A percentile compares a stretch with the other conserved stretches of the same genome.
phyloP scores from a whole-genome alignment of 2,888 invertebrate genomes.

The Itoplectis maculator region DNA sequence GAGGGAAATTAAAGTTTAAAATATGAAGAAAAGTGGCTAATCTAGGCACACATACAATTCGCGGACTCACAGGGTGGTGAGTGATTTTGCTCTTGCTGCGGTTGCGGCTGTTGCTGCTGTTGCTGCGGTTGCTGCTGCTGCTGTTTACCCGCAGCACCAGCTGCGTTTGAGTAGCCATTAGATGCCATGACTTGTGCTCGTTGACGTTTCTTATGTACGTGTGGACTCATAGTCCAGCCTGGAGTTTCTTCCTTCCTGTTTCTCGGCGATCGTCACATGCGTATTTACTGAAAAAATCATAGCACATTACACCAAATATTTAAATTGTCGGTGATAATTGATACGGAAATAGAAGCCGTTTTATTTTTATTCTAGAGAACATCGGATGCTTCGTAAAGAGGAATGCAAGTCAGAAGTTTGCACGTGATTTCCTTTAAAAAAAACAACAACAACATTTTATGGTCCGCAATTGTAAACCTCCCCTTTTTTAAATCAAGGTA shows the following conservation, averaged over 20 bases:
- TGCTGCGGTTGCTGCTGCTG: slow-evolving; percentile 72
- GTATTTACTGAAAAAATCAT: slow-evolving; percentile 69
- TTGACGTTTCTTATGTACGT: slow-evolving; percentile 85
- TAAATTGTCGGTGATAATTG: slow-evolving; percentile 24
- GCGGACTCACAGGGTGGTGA: slow-evolving; percentile 84
- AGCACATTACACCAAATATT: slow-evolving; percentile 41
- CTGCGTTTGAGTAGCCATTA: slow-evolving; percentile 79
- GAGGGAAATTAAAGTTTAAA: slow-evolving; percentile 58
- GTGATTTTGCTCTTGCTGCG: slow-evolving; percentile 72
- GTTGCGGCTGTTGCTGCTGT: slow-evolving; percentile 63
- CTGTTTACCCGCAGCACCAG: slow-evolving; percentile 70
- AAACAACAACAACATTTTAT: too few relatives aligned
- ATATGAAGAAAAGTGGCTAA: slow-evolving; percentile 78
- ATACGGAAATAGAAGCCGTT: slow-evolving; percentile 8
- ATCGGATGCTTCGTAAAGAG: not conserved
- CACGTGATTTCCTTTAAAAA: not conserved
- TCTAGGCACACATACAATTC: slow-evolving; percentile 84
- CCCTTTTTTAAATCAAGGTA: too few relatives aligned
- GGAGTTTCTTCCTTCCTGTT: slow-evolving; percentile 65
- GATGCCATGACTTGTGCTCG: slow-evolving; percentile 81
- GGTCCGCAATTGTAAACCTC: too few relatives aligned
- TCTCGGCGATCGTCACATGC: slow-evolving; percentile 45
- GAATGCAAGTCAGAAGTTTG: not conserved
- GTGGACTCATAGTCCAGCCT: slow-evolving; percentile 85
- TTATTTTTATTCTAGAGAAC: not conserved